Evolutionary conservation across 2,888 invertebrate species (phyloP).

Genomic region (Arrhopalites spinosus): DNA sequence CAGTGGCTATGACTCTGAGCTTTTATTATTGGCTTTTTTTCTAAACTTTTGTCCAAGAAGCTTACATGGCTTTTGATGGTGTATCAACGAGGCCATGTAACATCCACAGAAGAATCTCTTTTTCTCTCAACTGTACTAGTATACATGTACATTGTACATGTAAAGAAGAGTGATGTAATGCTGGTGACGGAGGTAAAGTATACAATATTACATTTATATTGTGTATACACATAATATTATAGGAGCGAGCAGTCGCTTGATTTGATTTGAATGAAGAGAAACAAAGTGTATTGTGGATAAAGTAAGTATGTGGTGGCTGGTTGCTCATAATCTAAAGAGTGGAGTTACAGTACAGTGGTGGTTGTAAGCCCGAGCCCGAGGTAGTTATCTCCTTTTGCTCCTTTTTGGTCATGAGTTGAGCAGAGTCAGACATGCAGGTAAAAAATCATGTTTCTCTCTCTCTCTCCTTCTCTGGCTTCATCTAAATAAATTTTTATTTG

Average conservation of each 20-base stretch:
- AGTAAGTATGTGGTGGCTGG: constrained; percentile 12
- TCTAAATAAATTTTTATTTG: constrained; percentile 40
- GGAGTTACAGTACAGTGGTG: constrained; percentile 7
- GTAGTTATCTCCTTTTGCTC: constrained; percentile 38
- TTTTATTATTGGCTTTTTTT: background rate
- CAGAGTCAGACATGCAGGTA: constrained; percentile 11
- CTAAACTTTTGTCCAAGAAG: background rate
- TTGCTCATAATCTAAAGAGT: background rate
- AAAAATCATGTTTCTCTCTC: constrained; percentile 24
- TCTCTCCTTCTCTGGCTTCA: constrained; percentile 18
- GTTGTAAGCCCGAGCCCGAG: constrained; percentile 21
- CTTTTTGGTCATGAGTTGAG: constrained; percentile 39
- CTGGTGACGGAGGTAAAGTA: background rate
- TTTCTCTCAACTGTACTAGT: background rate
- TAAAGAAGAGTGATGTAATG: background rate
- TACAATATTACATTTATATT: background rate
- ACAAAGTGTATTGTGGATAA: constrained; percentile 2
- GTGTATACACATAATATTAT: background rate
- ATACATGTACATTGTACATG: background rate
- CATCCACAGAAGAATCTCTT: background rate
- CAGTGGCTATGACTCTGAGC: constrained; percentile 13
- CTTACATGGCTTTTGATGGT: background rate
- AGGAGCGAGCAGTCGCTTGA: constrained; percentile 6
- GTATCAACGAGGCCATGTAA: too few species aligned
- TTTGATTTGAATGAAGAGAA: constrained; percentile 27